Evolutionary conservation across 2,113 vertebrate genomes (phyloP).

Genomic region (Calidris pugnax): DNA sequence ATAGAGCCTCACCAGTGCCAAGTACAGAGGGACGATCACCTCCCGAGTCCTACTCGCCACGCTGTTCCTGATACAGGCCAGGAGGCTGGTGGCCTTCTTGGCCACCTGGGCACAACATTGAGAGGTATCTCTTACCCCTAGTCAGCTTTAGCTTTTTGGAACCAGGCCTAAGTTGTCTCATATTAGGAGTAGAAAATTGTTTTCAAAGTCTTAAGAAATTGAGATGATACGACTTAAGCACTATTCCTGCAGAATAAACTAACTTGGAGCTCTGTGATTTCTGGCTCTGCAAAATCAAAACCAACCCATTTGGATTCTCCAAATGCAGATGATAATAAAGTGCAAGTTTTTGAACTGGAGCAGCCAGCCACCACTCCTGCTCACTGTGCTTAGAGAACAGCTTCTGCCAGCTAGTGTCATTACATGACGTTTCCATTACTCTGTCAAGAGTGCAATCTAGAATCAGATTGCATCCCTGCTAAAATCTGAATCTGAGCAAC

Average conservation of each 20-base stretch:
- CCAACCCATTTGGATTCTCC: background rate
- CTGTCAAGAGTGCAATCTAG: background rate
- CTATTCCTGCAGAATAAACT: background rate
- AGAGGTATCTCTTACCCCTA: background rate
- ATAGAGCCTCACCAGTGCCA: too few relatives aligned
- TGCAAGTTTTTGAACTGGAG: background rate
- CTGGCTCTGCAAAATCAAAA: background rate
- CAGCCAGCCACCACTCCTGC: background rate
- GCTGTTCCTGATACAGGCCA: too few relatives aligned
- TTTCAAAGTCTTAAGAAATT: background rate
- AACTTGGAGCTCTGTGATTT: background rate
- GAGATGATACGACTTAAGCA: background rate
- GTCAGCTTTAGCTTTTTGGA: background rate
- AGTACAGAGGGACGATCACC: too few relatives aligned
- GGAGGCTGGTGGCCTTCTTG: too few relatives aligned
- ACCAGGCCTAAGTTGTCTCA: background rate
- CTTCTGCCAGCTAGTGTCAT: background rate
- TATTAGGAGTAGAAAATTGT: background rate
- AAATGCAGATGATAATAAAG: background rate
- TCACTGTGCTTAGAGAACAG: background rate
- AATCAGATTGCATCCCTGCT: background rate
- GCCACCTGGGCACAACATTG: too few relatives aligned
- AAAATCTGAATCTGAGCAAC: background rate
- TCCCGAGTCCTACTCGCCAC: too few relatives aligned
- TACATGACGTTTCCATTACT: background rate